These are phyloP conservation scores for Trigoniulus corallinus DNA, from an alignment of 1,140 invertebrate genomes.

Conservation along the genomic window DNA sequence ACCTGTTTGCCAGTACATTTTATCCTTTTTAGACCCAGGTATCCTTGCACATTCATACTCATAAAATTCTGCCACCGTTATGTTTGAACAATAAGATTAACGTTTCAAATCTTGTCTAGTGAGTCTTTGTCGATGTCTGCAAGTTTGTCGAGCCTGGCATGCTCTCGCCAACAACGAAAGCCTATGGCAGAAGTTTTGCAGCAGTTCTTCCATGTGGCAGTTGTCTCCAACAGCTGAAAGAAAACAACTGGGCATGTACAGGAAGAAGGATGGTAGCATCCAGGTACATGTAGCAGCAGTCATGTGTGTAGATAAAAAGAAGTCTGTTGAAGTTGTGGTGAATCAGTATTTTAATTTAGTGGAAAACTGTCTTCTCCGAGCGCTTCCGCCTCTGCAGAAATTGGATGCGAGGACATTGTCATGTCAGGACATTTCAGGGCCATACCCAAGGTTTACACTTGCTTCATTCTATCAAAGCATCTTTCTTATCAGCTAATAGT, in stretches of 20 bases:
- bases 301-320: not conserved
- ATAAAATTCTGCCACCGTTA: not conserved
- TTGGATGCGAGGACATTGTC: conserved; percentile 22
- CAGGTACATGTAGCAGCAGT: not conserved
- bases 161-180: conserved; percentile 9
- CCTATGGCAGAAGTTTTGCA: conserved; percentile 14
- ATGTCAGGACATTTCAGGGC: conserved; percentile 33
- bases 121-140: conserved; percentile 22
- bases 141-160: conserved; percentile 16
- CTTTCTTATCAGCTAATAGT: not conserved
- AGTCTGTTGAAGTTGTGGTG: not conserved
- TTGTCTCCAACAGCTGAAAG: conserved; percentile 11
- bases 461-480: not conserved
- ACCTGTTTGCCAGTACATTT: conserved; percentile 26
- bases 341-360: conserved; percentile 5
- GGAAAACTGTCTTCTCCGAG: conserved; percentile 19
- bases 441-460: conserved; percentile 25
- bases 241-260: conserved; percentile 10
- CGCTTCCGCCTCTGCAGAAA: conserved; percentile 21
- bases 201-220: conserved; percentile 10
- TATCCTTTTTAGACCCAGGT: conserved; percentile 36
- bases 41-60: not conserved
- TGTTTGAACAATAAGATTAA: not conserved
- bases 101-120: conserved; percentile 17
- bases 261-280: conserved; percentile 8